Percentiles rank a stretch among this genome's conserved stretches.
phyloP scores from a whole-genome alignment of 2,113 vertebrate genomes.

The Bos indicus region DNA sequence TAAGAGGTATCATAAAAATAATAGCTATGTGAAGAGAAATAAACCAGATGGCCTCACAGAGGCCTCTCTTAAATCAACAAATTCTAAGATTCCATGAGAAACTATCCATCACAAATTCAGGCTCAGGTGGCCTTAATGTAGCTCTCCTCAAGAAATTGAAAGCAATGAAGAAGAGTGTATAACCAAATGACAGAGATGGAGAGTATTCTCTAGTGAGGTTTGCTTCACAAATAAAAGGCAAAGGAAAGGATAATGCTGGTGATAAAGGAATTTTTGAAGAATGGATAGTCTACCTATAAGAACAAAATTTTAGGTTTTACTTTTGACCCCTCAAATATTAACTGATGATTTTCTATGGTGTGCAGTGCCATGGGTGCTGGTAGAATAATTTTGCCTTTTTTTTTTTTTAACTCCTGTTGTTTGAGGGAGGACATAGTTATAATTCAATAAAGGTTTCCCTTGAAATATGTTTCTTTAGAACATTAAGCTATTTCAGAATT shows the following conservation, averaged over 20 bases:
- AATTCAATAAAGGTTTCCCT: neutral
- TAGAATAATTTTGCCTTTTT: neutral
- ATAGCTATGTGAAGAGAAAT: neutral
- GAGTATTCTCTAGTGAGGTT: neutral
- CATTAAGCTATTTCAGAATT: neutral
- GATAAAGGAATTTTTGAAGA: neutral
- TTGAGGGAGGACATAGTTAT: neutral
- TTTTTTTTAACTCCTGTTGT: neutral
- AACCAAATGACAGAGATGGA: slow-evolving; percentile 48
- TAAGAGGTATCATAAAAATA: slow-evolving; percentile 51
- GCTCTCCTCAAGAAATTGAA: slow-evolving; percentile 41
- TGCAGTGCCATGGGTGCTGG: neutral
- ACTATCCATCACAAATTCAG: slow-evolving; percentile 44
- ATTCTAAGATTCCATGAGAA: slow-evolving; percentile 28
- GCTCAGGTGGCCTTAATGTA: slow-evolving; percentile 63
- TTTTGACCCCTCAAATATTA: neutral
- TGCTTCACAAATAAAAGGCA: slow-evolving; percentile 48
- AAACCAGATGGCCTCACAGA: slow-evolving; percentile 45
- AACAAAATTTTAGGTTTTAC: neutral
- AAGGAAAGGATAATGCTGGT: neutral
- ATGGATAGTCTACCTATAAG: neutral
- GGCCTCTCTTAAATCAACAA: slow-evolving; percentile 42
- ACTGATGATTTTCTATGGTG: neutral
- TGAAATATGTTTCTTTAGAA: neutral
- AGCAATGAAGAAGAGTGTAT: slow-evolving; percentile 51